phyloP scores from a whole-genome alignment of 53 echinoderm and acorn worm species.

The Holothuria leucospilota region DNA sequence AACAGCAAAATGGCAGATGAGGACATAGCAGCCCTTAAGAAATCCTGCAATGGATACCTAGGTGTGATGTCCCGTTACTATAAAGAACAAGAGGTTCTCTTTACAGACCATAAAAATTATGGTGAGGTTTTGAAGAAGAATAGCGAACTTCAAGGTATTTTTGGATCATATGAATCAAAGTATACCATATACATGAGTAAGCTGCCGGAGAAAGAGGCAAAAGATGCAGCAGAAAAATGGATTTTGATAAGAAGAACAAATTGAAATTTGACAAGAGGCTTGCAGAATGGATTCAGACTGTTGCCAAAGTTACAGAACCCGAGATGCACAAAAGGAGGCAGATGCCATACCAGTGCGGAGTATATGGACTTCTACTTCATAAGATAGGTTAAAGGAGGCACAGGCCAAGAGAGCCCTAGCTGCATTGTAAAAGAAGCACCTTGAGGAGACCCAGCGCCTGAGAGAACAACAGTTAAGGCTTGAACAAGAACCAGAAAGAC shows the following conservation, averaged over 20 bases:
- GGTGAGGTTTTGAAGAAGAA: background rate
- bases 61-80: too few relatives aligned
- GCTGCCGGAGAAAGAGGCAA: background rate
- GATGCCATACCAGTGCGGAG: background rate
- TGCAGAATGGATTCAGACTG: background rate
- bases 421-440: constrained; percentile 2
- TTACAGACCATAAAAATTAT: background rate
- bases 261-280: background rate
- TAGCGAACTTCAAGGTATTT: background rate
- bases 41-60: background rate
- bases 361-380: background rate
- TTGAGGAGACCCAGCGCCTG: constrained; percentile 8
- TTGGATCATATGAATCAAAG: background rate
- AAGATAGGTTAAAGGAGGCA: background rate
- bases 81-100: background rate
- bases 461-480: constrained; percentile 25
- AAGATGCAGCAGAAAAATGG: background rate
- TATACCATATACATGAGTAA: background rate
- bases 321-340: background rate
- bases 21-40: background rate
- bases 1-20: background rate
- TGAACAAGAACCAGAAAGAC: background rate
- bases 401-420: constrained; percentile 6
- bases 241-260: background rate
- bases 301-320: background rate